Evolutionary conservation across 2,888 invertebrate species (phyloP).

Genomic region (Andrena haemorrhoa): DNA sequence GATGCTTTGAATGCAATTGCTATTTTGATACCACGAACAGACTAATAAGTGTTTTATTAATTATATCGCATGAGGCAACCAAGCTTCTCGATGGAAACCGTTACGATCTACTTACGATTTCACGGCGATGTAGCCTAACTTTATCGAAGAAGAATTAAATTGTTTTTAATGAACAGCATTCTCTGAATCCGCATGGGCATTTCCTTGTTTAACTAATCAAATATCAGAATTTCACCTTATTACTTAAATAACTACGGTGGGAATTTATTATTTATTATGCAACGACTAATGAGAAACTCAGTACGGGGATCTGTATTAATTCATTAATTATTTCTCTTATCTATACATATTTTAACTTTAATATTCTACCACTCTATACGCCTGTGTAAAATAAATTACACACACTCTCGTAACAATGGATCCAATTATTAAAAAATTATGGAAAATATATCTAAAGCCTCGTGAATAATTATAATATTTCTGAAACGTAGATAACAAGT

Average conservation of each 20-base stretch:
- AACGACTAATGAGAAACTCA: slow-evolving; percentile 3
- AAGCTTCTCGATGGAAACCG: slow-evolving; percentile 34
- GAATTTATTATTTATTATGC: slow-evolving; percentile 16
- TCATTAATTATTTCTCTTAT: background rate
- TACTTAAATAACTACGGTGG: slow-evolving; percentile 6
- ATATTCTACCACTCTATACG: background rate
- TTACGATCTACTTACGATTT: slow-evolving; percentile 54
- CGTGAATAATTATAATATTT: background rate
- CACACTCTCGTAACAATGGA: background rate
- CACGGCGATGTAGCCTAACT: background rate
- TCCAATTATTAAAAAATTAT: background rate
- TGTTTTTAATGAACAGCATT: background rate
- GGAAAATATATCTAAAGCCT: background rate
- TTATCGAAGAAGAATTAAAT: background rate
- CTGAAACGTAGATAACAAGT: background rate
- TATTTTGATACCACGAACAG: slow-evolving; percentile 3
- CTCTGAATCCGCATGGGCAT: background rate
- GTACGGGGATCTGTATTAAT: background rate
- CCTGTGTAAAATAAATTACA: background rate
- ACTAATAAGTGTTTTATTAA: slow-evolving; percentile 18
- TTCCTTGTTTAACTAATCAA: slow-evolving; percentile 25
- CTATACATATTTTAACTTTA: background rate
- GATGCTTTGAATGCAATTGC: slow-evolving; percentile 10
- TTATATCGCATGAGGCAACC: slow-evolving; percentile 3
- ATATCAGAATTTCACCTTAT: slow-evolving; percentile 37